Evolutionary conservation across 1,140 invertebrate genomes (phyloP).

Genomic region (Brachionus angularis): DNA sequence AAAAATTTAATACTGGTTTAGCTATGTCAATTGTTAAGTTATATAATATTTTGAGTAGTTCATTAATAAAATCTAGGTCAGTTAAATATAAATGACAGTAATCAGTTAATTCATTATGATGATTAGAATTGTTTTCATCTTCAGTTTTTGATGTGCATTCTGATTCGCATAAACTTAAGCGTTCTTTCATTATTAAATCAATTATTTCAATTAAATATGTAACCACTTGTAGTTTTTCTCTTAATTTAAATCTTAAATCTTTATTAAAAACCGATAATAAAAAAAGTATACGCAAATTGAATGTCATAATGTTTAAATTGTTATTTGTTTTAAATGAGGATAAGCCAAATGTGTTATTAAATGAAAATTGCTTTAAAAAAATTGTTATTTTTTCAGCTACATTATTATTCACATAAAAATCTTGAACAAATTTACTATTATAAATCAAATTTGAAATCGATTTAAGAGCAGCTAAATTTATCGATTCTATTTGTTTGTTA

Average conservation of each 20-base stretch:
- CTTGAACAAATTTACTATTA: slow-evolving; percentile 19
- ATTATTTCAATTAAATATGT: slow-evolving; percentile 73
- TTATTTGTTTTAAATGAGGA: slow-evolving; percentile 5
- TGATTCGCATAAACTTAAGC: slow-evolving; percentile 48
- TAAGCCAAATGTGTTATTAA: background rate
- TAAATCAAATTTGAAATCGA: slow-evolving; percentile 44
- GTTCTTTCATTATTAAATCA: slow-evolving; percentile 65
- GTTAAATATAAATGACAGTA: slow-evolving; percentile 12
- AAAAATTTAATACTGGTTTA: slow-evolving; percentile 50
- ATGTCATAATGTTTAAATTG: slow-evolving; percentile 57
- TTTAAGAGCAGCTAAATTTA: slow-evolving; percentile 1
- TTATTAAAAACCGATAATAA: slow-evolving; percentile 75
- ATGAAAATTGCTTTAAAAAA: slow-evolving; percentile 32
- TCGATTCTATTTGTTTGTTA: background rate
- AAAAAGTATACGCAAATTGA: slow-evolving; percentile 81
- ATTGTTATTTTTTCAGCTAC: slow-evolving; percentile 30
- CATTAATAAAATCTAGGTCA: slow-evolving; percentile 69
- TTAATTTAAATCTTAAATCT: slow-evolving; percentile 66
- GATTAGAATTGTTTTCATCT: slow-evolving; percentile 34
- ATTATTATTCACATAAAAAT: slow-evolving; percentile 13
- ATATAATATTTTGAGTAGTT: slow-evolving; percentile 82
- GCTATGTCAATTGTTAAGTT: slow-evolving; percentile 68
- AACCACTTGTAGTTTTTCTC: slow-evolving; percentile 73
- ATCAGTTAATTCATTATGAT: slow-evolving; percentile 44
- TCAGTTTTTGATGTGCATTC: slow-evolving; percentile 34